Evolutionary conservation across 2,113 vertebrate genomes (phyloP).

Genomic region (Bostrychus sinensis): DNA sequence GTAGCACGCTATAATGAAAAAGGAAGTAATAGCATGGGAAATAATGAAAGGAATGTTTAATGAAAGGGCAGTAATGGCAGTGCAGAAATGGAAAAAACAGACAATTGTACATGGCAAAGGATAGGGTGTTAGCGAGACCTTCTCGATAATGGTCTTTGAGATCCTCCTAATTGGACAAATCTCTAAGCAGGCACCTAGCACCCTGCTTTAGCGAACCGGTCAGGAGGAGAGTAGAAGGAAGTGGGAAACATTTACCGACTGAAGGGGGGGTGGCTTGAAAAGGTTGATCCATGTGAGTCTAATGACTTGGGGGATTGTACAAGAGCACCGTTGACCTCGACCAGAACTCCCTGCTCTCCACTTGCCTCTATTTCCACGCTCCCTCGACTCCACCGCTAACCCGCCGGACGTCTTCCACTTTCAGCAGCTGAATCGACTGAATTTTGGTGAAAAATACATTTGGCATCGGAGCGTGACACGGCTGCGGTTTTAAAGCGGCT

Average conservation of each 20-base stretch:
- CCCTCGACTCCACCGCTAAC: background rate
- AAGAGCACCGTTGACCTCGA: constrained; percentile 49
- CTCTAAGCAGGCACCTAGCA: constrained; percentile 42
- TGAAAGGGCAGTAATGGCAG: constrained; percentile 31
- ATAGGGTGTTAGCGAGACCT: constrained; percentile 18
- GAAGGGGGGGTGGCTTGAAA: constrained; percentile 54
- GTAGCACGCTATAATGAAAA: constrained; percentile 1
- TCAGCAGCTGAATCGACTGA: constrained; percentile 19
- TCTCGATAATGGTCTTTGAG: constrained; percentile 50
- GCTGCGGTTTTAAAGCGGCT: background rate
- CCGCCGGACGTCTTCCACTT: background rate
- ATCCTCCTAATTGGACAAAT: constrained; percentile 73
- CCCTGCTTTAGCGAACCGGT: constrained; percentile 47
- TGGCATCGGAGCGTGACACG: constrained; percentile 21
- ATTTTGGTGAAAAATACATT: constrained; percentile 32
- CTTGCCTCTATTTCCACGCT: constrained; percentile 25
- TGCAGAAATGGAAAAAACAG: constrained; percentile 16
- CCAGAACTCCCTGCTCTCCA: constrained; percentile 28
- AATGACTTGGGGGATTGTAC: constrained; percentile 68
- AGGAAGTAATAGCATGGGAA: background rate
- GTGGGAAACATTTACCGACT: constrained; percentile 45
- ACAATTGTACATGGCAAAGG: constrained; percentile 15
- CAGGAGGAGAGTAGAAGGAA: constrained; percentile 34
- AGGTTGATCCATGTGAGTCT: constrained; percentile 63
- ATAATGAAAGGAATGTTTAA: constrained; percentile 19